phyloP scores from a whole-genome alignment of 2,888 invertebrate species.

The Octodonta nipae region DNA sequence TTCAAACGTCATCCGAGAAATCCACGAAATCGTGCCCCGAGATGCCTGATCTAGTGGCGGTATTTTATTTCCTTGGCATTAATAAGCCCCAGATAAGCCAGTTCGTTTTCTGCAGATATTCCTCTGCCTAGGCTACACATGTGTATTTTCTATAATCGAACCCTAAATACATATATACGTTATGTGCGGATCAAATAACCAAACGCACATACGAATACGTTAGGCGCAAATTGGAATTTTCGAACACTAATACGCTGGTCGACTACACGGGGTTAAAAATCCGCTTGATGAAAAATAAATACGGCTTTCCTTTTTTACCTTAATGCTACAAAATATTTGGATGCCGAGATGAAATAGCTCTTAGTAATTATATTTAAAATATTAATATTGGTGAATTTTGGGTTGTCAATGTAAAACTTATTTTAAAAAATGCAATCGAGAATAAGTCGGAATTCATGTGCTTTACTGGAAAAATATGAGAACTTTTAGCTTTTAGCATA shows the following conservation, averaged over 20 bases:
- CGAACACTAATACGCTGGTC: conserved; percentile 17
- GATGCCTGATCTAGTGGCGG: conserved; percentile 2
- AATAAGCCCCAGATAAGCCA: conserved; percentile 3
- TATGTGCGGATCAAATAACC: conserved; percentile 32
- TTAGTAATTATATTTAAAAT: too few relatives aligned
- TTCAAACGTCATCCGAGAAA: conserved; percentile 4
- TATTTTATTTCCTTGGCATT: conserved; percentile 6
- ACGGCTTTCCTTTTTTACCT: conserved; percentile 30
- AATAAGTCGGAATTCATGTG: too few relatives aligned
- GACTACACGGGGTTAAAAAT: conserved; percentile 31
- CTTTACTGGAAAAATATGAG: too few relatives aligned
- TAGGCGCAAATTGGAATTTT: conserved; percentile 5
- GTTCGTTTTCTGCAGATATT: conserved; percentile 17
- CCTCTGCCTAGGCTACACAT: conserved; percentile 19
- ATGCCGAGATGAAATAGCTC: too few relatives aligned
- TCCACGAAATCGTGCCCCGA: conserved; percentile 2
- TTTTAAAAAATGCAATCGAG: too few relatives aligned
- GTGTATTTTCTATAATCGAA: conserved; percentile 36
- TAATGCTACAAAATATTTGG: too few relatives aligned
- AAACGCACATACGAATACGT: conserved; percentile 11
- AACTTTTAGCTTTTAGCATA: too few relatives aligned
- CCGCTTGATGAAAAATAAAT: conserved; percentile 36
- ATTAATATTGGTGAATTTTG: too few relatives aligned
- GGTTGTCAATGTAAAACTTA: too few relatives aligned
- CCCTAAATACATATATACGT: conserved; percentile 32